phyloP scores from a whole-genome alignment of 2,888 invertebrate genomes.

The Brenthis daphne region DNA sequence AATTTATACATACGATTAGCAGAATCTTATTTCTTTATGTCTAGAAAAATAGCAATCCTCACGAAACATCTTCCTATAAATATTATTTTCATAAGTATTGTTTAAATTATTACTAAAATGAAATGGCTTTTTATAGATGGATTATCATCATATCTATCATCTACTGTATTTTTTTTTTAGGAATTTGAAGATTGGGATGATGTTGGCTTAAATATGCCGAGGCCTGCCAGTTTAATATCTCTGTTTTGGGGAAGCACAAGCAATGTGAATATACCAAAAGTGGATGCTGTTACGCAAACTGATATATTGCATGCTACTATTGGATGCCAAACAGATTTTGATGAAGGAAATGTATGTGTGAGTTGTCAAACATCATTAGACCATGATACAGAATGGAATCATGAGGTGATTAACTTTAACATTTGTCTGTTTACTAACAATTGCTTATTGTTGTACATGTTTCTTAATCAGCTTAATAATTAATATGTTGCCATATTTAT shows the following conservation, averaged over 20 bases:
- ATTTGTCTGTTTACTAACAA: conserved; percentile 30
- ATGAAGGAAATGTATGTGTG: conserved; percentile 68
- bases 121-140: not conserved
- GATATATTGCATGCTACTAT: conserved; percentile 57
- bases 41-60: no score
- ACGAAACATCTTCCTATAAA: not conserved
- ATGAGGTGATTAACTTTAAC: conserved; percentile 59
- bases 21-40: no score
- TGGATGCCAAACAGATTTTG: conserved; percentile 76
- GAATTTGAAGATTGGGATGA: conserved; percentile 97
- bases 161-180: conserved; percentile 54
- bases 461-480: not conserved
- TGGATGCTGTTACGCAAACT: conserved; percentile 75
- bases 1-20: no score
- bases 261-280: conserved; percentile 62
- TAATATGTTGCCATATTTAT: no score
- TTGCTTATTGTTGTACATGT: not conserved
- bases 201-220: conserved; percentile 92
- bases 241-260: conserved; percentile 83
- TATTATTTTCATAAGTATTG: not conserved
- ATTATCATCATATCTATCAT: not conserved
- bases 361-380: conserved; percentile 70
- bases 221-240: conserved; percentile 88
- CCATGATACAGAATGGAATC: conserved; percentile 69
- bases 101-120: no score